Evolutionary conservation across 2,888 invertebrate species (phyloP).

Genomic region (Capitulum mitella): DNA sequence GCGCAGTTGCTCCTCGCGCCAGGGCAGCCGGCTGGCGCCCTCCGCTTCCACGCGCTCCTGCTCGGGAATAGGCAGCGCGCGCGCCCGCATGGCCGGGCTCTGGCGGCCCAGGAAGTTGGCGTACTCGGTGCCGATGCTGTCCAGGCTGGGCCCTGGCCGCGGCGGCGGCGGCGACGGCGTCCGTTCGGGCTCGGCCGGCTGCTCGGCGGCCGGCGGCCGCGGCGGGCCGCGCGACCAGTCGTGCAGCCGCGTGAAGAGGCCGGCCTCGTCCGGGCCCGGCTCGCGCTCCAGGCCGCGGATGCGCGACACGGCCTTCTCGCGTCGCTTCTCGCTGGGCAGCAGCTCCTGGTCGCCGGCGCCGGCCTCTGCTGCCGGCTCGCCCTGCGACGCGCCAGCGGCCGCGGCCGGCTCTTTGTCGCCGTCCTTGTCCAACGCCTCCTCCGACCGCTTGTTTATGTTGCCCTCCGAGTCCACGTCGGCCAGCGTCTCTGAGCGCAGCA

Average conservation of each 20-base stretch:
- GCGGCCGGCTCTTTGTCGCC: too few relatives aligned
- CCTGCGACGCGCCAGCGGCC: slow-evolving; percentile 25
- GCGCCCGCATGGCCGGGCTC: not conserved
- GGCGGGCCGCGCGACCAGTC: not conserved
- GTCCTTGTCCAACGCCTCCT: slow-evolving; percentile 27
- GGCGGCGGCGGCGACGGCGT: slow-evolving; percentile 12
- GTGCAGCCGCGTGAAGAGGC: not conserved
- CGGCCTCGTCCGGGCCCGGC: not conserved
- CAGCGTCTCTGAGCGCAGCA: not conserved
- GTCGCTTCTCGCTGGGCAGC: not conserved
- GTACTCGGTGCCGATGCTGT: slow-evolving; percentile 15
- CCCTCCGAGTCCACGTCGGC: slow-evolving; percentile 22
- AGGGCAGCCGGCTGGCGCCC: slow-evolving; percentile 10
- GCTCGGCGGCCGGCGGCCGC: not conserved
- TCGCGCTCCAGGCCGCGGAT: not conserved
- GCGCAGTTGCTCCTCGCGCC: not conserved
- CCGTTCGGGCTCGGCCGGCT: too few relatives aligned
- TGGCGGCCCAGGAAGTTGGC: not conserved
- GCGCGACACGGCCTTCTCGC: not conserved
- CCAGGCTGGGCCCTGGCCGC: not conserved
- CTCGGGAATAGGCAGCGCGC: slow-evolving; percentile 2
- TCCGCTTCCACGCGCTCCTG: slow-evolving; percentile 22
- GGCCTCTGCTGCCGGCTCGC: slow-evolving; percentile 24
- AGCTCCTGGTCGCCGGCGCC: slow-evolving; percentile 6
- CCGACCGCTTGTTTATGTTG: slow-evolving; percentile 32